Evolutionary conservation across 2,888 invertebrate genomes (phyloP).

Genomic region (Lymantria dispar): DNA sequence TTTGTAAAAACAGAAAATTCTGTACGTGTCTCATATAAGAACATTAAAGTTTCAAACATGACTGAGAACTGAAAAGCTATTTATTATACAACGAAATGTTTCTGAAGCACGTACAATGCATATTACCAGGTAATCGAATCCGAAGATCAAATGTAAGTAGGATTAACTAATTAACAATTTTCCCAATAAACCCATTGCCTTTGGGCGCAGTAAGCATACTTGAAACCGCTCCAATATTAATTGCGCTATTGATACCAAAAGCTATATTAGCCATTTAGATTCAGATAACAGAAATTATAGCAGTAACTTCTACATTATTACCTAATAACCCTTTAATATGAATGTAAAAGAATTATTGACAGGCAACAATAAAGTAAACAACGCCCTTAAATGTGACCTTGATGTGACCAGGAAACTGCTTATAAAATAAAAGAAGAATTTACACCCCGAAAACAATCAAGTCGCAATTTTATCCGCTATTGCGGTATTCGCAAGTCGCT

Average conservation of each 20-base stretch:
- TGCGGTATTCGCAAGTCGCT: slow-evolving; percentile 71
- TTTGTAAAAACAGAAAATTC: slow-evolving; percentile 41
- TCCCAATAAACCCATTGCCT: slow-evolving; percentile 66
- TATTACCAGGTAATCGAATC: slow-evolving; percentile 59
- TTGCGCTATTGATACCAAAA: slow-evolving; percentile 62
- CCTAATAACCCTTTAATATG: slow-evolving; percentile 33
- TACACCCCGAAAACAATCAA: slow-evolving; percentile 71
- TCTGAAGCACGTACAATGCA: slow-evolving; percentile 53
- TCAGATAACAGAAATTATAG: slow-evolving; percentile 61
- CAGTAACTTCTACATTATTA: slow-evolving; percentile 41
- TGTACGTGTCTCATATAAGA: slow-evolving; percentile 49
- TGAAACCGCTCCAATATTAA: slow-evolving; percentile 54
- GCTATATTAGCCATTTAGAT: slow-evolving; percentile 69
- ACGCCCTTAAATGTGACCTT: slow-evolving; percentile 32
- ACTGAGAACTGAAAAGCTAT: slow-evolving; percentile 49
- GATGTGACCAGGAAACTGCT: slow-evolving; percentile 44
- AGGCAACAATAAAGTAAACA: slow-evolving; percentile 32
- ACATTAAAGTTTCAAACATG: slow-evolving; percentile 44
- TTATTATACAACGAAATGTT: slow-evolving; percentile 41
- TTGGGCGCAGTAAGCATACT: slow-evolving; percentile 47
- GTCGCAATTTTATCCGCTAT: slow-evolving; percentile 63
- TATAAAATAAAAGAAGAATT: slow-evolving; percentile 62
- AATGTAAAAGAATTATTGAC: slow-evolving; percentile 36
- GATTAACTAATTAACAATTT: slow-evolving; percentile 69
- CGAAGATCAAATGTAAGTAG: slow-evolving; percentile 51